These are phyloP conservation scores for Mormyrus hasselquistii DNA, from an alignment of 2,797 vertebrate genomes.

Conservation along the genomic window DNA sequence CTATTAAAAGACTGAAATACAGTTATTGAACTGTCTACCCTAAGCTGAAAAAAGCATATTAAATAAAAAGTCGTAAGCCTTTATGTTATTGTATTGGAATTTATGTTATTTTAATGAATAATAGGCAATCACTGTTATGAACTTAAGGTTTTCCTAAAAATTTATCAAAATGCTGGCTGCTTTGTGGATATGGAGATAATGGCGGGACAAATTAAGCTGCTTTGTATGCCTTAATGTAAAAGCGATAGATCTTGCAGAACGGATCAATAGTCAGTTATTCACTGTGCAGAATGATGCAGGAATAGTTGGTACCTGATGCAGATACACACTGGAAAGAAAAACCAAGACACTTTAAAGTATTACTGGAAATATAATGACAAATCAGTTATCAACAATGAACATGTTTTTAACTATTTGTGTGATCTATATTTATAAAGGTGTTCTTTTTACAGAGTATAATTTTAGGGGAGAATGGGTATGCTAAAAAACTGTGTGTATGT, in stretches of 20 bases:
- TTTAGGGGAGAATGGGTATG: neutral
- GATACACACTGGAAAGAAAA: neutral
- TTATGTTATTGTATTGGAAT: neutral
- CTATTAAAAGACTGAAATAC: neutral
- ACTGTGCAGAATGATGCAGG: neutral
- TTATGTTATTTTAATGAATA: neutral
- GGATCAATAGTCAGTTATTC: neutral
- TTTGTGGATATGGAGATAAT: neutral
- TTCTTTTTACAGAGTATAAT: conserved; percentile 5
- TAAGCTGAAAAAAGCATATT: neutral
- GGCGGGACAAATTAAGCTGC: neutral
- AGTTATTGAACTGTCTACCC: neutral
- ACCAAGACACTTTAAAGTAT: neutral
- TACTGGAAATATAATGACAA: conserved; percentile 5
- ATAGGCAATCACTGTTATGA: conserved; percentile 9
- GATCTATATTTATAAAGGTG: conserved; percentile 3
- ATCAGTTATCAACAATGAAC: neutral
- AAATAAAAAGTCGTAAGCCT: neutral
- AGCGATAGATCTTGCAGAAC: neutral
- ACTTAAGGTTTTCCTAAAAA: neutral
- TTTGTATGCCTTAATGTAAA: conserved; percentile 9
- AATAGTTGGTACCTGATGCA: neutral
- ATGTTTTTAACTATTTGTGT: neutral
- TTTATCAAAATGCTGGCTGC: neutral
- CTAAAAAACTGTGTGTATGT: neutral